phyloP scores from a whole-genome alignment of 2,113 vertebrate species.

The Lasiurus cinereus region DNA sequence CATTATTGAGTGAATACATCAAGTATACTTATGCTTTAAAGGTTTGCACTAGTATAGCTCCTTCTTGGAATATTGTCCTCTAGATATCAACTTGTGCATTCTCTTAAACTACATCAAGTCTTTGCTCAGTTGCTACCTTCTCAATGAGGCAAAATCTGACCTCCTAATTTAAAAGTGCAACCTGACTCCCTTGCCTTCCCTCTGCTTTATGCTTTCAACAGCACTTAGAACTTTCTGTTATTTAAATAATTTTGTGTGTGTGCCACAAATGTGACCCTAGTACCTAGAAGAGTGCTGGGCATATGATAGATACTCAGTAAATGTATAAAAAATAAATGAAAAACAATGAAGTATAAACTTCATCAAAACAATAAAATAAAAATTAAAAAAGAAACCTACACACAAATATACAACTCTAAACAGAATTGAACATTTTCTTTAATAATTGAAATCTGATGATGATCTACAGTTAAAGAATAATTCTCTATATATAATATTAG shows the following conservation, averaged over 20 bases:
- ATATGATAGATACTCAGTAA: neutral
- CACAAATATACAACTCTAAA: neutral
- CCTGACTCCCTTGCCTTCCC: neutral
- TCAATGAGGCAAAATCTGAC: neutral
- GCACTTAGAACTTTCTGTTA: neutral
- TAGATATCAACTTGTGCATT: neutral
- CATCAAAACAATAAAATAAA: neutral
- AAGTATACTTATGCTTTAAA: neutral
- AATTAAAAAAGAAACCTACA: too few relatives aligned
- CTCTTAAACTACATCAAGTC: neutral
- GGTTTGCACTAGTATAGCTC: neutral
- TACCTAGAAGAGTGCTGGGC: neutral
- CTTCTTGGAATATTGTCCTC: neutral
- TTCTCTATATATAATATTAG: neutral
- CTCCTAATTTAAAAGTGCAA: neutral
- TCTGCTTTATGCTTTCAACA: constrained; percentile 2
- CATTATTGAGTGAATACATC: neutral
- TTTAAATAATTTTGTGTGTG: neutral
- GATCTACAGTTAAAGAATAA: constrained; percentile 6
- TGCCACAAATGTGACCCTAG: neutral
- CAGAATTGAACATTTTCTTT: neutral
- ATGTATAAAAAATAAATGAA: constrained; percentile 10
- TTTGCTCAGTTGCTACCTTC: neutral
- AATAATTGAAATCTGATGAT: constrained; percentile 6
- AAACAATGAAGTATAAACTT: neutral